Evolutionary conservation across 2,888 invertebrate genomes (phyloP), one percentile per base, ranked within the genome.

Genomic region (Andrena hattorfiana): DNA sequence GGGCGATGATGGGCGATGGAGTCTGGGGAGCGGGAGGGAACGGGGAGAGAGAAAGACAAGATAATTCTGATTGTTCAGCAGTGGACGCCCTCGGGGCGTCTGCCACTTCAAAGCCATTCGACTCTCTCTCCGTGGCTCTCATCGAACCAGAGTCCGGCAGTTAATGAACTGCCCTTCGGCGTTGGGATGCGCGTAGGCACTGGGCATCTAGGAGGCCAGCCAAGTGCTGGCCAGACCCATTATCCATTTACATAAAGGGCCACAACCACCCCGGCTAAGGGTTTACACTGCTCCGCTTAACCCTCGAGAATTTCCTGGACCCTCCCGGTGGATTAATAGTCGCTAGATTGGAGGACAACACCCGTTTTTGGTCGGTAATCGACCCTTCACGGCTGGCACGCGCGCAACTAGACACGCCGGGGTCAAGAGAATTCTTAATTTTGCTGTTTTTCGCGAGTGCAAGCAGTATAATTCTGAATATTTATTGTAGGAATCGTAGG

Each of bases 91-190:
- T 83, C 85, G 83, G 89, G 87, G 89, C 86, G 79, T 84, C 85
- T 69, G 77, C 87, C 87, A 86, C 90, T 89, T 90, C 89, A 90
- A 90, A 90, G 89, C 90, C 72, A 84, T 75, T 86, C 83, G 77
- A 70, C 76, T 81, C 84, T 77, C 81, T 82, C 84, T 77, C 81
- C 85, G 81, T 72, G 60, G 85, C 85, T 85, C 83, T 85, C 86
- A 78, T 85, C 86, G 86, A 90, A 90, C 81, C 83, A 77, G 85
- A 77, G 87, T 84, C 86, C 86, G 86, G 76, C 85, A 84, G 87
- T 89, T 91, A 90, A 91, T 90, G 91, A 91, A 91, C 90, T 88
- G 85, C 85, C 88, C 89, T 85, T 87, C 85, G 87, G 88, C 88
- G 84, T 85, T 81, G 80, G 82, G 81, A 81, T 81, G 73, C 71